These are phyloP conservation scores for human (Homo sapiens) DNA, from an alignment of 2,113 vertebrate species.

Conservation along the genomic window DNA sequence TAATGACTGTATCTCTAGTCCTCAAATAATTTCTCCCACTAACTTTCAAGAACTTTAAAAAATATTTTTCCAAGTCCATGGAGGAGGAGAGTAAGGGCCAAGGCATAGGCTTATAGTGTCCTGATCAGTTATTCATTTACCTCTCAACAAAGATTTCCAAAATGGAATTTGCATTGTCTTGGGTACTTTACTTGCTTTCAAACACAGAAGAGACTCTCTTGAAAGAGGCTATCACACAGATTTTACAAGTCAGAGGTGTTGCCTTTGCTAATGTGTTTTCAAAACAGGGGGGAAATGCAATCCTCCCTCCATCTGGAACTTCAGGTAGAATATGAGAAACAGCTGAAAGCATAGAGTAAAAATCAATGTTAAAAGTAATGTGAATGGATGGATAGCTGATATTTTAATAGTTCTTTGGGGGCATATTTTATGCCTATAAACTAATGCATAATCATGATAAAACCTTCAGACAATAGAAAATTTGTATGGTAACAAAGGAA, in stretches of 20 bases:
- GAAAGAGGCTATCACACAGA: background rate
- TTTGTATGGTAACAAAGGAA: background rate
- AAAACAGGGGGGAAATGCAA: background rate
- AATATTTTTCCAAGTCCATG: background rate
- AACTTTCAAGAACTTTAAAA: constrained; percentile 1
- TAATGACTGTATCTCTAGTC: background rate
- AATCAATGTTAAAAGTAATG: background rate
- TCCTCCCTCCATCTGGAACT: background rate
- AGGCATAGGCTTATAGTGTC: background rate
- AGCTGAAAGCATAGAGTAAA: background rate
- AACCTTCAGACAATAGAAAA: background rate
- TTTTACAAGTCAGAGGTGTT: background rate
- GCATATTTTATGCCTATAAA: background rate
- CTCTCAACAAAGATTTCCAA: background rate
- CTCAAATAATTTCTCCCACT: background rate
- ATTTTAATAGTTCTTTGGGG: background rate
- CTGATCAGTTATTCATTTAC: background rate
- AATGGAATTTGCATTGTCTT: background rate
- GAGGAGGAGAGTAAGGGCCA: background rate
- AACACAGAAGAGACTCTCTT: background rate
- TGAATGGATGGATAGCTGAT: background rate
- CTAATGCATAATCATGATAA: background rate
- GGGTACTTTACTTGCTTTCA: background rate
- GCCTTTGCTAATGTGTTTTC: background rate
- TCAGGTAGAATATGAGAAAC: background rate